These are phyloP conservation scores for Cochlearius cochlearius DNA, from an alignment of 2,113 vertebrate species.

Conservation along the genomic window DNA sequence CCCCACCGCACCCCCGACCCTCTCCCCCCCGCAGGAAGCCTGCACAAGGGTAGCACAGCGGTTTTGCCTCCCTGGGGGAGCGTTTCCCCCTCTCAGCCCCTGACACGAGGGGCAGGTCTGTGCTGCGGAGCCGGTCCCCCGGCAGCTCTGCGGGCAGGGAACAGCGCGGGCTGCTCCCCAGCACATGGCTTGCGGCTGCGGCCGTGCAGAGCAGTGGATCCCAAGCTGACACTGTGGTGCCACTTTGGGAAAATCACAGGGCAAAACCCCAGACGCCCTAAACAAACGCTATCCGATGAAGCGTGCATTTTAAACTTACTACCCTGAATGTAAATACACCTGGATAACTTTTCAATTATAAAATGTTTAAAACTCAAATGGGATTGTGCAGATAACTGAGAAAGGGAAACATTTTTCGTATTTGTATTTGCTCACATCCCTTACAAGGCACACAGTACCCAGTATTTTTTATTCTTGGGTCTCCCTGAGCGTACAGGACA, in stretches of 20 bases:
- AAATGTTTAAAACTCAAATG: neutral
- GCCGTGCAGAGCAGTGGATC: fast-evolving
- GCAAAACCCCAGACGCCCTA: neutral
- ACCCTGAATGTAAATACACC: neutral
- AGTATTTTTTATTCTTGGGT: slow-evolving; percentile 3
- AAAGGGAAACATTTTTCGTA: neutral
- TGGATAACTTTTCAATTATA: neutral
- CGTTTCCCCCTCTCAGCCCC: neutral
- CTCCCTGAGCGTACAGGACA: slow-evolving; percentile 35
- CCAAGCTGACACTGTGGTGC: neutral
- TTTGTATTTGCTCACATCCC: neutral
- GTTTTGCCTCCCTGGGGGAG: neutral
- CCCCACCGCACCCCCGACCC: neutral
- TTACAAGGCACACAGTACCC: neutral
- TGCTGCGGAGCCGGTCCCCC: neutral
- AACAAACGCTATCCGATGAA: fast-evolving
- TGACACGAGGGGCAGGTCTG: fast-evolving
- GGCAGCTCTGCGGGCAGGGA: neutral
- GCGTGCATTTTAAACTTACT: neutral
- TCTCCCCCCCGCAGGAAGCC: neutral
- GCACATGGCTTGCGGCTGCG: neutral
- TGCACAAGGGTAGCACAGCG: neutral
- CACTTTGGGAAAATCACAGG: neutral
- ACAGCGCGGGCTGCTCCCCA: neutral
- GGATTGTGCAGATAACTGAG: neutral